A percentile compares a stretch with the other conserved stretches of the same genome.
These are phyloP conservation scores for Pachypanchax playfairii DNA, from an alignment of 2,113 vertebrate genomes.

Conservation along the genomic window DNA sequence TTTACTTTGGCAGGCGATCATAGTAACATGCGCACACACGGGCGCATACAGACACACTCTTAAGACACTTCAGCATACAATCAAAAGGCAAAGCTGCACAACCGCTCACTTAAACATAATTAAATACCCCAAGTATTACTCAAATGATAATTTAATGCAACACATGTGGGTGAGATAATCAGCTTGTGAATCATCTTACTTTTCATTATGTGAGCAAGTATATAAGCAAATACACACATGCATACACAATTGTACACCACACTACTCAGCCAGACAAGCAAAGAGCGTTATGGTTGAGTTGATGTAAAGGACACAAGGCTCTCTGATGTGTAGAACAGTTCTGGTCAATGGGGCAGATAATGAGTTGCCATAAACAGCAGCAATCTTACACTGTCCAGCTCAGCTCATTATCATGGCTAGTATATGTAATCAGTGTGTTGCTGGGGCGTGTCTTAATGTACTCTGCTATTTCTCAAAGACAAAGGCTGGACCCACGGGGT, in stretches of 20 bases:
- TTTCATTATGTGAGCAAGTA: slow-evolving; percentile 50
- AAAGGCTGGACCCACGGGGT: slow-evolving; percentile 58
- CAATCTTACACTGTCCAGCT: slow-evolving; percentile 76
- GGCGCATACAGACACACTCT: slow-evolving; percentile 31
- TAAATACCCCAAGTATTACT: slow-evolving; percentile 33
- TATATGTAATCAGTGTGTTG: slow-evolving; percentile 80
- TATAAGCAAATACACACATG: slow-evolving; percentile 19
- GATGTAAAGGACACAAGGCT: slow-evolving; percentile 76
- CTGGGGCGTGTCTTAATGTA: slow-evolving; percentile 80
- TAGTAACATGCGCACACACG: slow-evolving; percentile 54
- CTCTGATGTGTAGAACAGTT: slow-evolving; percentile 78
- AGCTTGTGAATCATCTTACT: slow-evolving; percentile 58
- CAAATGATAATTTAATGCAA: slow-evolving; percentile 38
- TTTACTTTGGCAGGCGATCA: slow-evolving; percentile 82
- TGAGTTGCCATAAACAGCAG: slow-evolving; percentile 81
- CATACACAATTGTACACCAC: neutral
- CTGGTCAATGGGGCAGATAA: slow-evolving; percentile 82
- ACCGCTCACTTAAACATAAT: slow-evolving; percentile 51
- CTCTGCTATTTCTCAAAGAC: slow-evolving; percentile 73
- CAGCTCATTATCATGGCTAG: slow-evolving; percentile 76
- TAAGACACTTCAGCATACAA: slow-evolving; percentile 39
- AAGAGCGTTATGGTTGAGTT: slow-evolving; percentile 68
- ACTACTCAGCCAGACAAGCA: slow-evolving; percentile 46
- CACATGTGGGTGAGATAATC: slow-evolving; percentile 53
- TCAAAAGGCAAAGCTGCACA: slow-evolving; percentile 39